phyloP scores from a whole-genome alignment of 2,888 invertebrate species.

The Fabriciana adippe region DNA sequence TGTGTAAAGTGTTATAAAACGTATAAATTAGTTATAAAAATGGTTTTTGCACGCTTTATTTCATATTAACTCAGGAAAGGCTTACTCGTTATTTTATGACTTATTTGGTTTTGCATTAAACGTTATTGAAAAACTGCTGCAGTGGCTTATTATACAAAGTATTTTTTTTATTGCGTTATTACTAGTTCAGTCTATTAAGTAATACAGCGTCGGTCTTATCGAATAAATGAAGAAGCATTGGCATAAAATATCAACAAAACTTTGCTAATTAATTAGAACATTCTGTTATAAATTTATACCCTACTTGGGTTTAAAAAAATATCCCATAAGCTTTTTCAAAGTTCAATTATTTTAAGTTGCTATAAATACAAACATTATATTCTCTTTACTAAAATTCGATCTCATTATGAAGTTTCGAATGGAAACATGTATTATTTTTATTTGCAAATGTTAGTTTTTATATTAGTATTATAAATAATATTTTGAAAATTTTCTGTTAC shows the following conservation, averaged over 20 bases:
- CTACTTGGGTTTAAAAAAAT: not conserved
- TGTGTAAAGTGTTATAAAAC: not conserved
- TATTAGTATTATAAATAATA: too few species aligned
- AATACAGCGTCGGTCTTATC: not conserved
- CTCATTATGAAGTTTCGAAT: too few species aligned
- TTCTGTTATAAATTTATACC: constrained; percentile 6
- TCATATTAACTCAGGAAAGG: not conserved
- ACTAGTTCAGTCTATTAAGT: not conserved
- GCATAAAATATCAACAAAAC: not conserved
- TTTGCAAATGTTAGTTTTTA: too few species aligned
- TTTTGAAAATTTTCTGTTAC: too few species aligned
- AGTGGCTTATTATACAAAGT: constrained; percentile 19
- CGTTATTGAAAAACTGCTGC: constrained; percentile 16
- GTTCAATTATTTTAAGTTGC: too few species aligned
- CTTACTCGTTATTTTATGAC: not conserved
- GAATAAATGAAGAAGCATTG: not conserved
- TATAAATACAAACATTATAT: too few species aligned
- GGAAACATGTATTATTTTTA: too few species aligned
- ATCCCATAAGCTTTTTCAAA: too few species aligned
- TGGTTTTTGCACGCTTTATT: not conserved
- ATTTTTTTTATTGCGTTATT: constrained; percentile 6
- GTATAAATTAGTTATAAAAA: not conserved
- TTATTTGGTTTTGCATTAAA: constrained; percentile 2
- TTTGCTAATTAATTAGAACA: constrained; percentile 6
- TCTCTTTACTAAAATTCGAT: too few species aligned